Percentiles rank a stretch among this genome's conserved stretches.
Conservation (phyloP, 1,140 invertebrate genomes). For the Calliphora vicina region DNA sequence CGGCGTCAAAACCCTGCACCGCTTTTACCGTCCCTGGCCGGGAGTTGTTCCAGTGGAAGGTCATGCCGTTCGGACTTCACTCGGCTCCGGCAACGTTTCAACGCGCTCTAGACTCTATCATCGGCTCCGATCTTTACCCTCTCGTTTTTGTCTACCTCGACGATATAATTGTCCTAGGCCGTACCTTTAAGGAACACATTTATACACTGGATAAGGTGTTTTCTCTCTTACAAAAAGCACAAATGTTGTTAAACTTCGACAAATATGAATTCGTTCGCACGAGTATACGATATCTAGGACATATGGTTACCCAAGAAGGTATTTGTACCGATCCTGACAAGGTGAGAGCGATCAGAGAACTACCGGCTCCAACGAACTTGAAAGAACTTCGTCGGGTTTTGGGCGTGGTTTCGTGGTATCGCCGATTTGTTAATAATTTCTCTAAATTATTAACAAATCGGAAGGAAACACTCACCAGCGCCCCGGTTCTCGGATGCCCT, state of each 20-base stretch:
- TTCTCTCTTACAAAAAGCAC: not conserved
- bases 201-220: not conserved
- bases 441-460: slow-evolving; percentile 33
- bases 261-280: slow-evolving; percentile 4
- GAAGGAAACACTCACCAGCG: too few relatives aligned
- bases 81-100: slow-evolving; percentile 29
- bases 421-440: slow-evolving; percentile 56
- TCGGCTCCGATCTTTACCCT: slow-evolving; percentile 23
- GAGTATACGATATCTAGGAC: slow-evolving; percentile 2
- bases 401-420: slow-evolving; percentile 58
- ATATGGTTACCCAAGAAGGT: not conserved
- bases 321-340: not conserved
- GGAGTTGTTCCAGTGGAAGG: slow-evolving; percentile 36
- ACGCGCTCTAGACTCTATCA: slow-evolving; percentile 8
- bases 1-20: slow-evolving; percentile 55
- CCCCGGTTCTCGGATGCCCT: too few relatives aligned
- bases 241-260: not conserved
- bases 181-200: not conserved
- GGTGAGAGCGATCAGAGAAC: not conserved
- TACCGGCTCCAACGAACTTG: slow-evolving; percentile 24
- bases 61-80: slow-evolving; percentile 40
- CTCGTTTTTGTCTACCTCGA: slow-evolving; percentile 61
- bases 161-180: slow-evolving; percentile 60
- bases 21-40: slow-evolving; percentile 39
- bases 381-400: slow-evolving; percentile 55